These are phyloP conservation scores for Pollenia amentaria DNA, from an alignment of 2,888 invertebrate genomes.

Conservation along the genomic window DNA sequence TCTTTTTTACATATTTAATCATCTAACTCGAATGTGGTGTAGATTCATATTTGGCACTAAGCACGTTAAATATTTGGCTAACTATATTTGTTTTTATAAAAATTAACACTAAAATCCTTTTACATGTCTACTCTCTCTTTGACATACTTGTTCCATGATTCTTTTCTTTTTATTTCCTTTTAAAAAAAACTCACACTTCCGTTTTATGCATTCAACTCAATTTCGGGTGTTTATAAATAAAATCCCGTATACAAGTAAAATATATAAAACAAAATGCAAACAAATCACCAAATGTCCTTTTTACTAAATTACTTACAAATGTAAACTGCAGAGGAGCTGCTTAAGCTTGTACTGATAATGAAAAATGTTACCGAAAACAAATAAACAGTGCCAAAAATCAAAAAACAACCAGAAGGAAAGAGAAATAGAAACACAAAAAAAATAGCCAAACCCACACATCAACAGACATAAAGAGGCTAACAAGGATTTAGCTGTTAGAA, in stretches of 20 bases:
- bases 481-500: conserved; percentile 9
- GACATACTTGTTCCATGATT: background rate
- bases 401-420: conserved; percentile 12
- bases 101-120: too few species aligned
- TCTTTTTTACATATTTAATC: too few species aligned
- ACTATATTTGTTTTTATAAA: too few species aligned
- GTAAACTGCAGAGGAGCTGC: conserved; percentile 32
- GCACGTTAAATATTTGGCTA: too few species aligned
- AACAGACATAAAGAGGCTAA: conserved; percentile 40
- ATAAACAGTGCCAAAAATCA: conserved; percentile 63
- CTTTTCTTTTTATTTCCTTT: background rate
- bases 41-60: too few species aligned
- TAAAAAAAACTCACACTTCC: too few species aligned
- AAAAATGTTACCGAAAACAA: conserved; percentile 68
- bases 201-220: background rate
- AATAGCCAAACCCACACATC: conserved; percentile 19
- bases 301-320: conserved; percentile 41
- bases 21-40: too few species aligned
- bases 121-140: too few species aligned
- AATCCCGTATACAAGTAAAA: conserved; percentile 35
- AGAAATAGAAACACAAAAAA: background rate
- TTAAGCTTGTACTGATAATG: conserved; percentile 68
- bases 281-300: conserved; percentile 70
- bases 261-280: conserved; percentile 56
- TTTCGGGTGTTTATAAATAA: conserved; percentile 33